These are phyloP conservation scores for Aphaenogaster rudis DNA, from an alignment of 1,140 invertebrate species.

Conservation along the genomic window DNA sequence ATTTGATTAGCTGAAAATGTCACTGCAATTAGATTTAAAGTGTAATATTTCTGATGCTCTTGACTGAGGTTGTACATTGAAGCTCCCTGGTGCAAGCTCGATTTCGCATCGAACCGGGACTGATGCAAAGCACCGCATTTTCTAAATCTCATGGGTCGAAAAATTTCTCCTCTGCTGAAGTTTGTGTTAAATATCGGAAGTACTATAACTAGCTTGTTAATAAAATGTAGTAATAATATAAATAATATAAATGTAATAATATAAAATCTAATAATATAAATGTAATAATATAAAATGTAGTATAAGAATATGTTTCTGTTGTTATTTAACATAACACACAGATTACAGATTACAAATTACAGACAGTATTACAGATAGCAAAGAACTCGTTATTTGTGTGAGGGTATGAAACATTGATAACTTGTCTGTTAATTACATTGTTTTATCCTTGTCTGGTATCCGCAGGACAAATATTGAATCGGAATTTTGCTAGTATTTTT, in stretches of 20 bases:
- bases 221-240: neutral
- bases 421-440: neutral
- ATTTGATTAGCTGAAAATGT: neutral
- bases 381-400: neutral
- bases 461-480: neutral
- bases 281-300: neutral
- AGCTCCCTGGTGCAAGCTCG: constrained; percentile 54
- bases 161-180: constrained; percentile 64
- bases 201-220: constrained; percentile 9
- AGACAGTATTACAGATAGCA: neutral
- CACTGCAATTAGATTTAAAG: neutral
- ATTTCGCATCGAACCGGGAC: constrained; percentile 32
- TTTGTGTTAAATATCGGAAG: neutral
- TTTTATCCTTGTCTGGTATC: neutral
- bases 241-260: neutral
- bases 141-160: constrained; percentile 73
- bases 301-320: neutral
- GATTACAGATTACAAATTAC: neutral
- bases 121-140: constrained; percentile 75
- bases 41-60: neutral
- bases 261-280: neutral
- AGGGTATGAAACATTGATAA: neutral
- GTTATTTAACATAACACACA: neutral
- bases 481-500: neutral
- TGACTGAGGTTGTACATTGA: constrained; percentile 56